phyloP scores from a whole-genome alignment of 1,140 invertebrate genomes.

The Lepidostoma basale region DNA sequence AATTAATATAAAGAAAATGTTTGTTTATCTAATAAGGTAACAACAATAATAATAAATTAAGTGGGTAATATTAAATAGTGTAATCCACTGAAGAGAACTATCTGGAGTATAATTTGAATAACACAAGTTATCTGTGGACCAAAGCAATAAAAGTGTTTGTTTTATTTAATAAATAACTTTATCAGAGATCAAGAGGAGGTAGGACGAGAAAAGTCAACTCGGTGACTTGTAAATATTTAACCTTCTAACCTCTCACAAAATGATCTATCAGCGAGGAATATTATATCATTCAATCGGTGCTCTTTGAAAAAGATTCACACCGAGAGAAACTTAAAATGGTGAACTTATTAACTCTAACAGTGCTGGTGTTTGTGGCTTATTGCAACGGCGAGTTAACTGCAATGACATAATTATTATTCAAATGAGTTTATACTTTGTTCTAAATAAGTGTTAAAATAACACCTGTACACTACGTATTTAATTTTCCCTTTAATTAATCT shows the following conservation, averaged over 20 bases:
- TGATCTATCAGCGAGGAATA: background rate
- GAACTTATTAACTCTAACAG: background rate
- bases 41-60: too few relatives aligned
- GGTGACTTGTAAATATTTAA: background rate
- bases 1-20: too few relatives aligned
- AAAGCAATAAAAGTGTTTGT: too few relatives aligned
- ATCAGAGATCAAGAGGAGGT: background rate
- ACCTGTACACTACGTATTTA: too few relatives aligned
- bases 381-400: slow-evolving; percentile 2
- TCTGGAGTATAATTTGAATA: background rate
- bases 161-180: background rate
- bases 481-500: too few relatives aligned
- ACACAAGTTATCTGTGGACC: too few relatives aligned
- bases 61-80: background rate
- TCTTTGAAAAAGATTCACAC: background rate
- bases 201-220: background rate
- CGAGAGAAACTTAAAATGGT: background rate
- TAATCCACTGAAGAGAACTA: background rate
- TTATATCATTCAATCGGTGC: background rate
- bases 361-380: background rate
- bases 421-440: too few relatives aligned
- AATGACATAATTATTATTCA: background rate
- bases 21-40: too few relatives aligned
- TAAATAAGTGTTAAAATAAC: too few relatives aligned
- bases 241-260: slow-evolving; percentile 5